Conservation (phyloP, 2,888 invertebrate genomes). For the Notodonta dromedarius region DNA sequence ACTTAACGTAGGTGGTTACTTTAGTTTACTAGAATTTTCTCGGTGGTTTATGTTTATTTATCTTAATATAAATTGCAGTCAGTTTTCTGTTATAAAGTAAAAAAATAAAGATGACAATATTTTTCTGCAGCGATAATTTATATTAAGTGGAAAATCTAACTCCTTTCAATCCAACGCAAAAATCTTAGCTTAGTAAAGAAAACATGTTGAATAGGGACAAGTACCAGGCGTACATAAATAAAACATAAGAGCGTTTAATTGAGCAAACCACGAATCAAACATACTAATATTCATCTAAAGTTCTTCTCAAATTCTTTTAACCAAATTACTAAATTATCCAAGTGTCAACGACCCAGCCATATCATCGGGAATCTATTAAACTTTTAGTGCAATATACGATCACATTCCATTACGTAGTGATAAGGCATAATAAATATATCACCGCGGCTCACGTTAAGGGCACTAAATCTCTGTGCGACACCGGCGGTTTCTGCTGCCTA, state of each 20-base stretch:
- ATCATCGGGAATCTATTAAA: slow-evolving; percentile 39
- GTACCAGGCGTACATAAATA: too few species aligned
- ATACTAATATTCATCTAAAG: too few species aligned
- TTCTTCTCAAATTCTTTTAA: slow-evolving; percentile 5
- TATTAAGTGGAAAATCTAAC: too few species aligned
- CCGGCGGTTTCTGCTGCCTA: slow-evolving; percentile 64
- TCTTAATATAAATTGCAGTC: not conserved
- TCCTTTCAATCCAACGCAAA: too few species aligned
- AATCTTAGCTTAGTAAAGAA: too few species aligned
- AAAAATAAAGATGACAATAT: too few species aligned
- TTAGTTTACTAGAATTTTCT: not conserved
- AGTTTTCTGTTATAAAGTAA: not conserved
- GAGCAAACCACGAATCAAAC: too few species aligned
- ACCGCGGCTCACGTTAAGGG: slow-evolving; percentile 54
- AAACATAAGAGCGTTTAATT: too few species aligned
- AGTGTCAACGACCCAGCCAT: slow-evolving; percentile 32
- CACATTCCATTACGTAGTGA: slow-evolving; percentile 68
- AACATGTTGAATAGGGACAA: too few species aligned
- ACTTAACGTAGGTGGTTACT: not conserved
- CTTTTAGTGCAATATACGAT: slow-evolving; percentile 38
- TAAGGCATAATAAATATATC: slow-evolving; percentile 78
- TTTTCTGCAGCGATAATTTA: too few species aligned
- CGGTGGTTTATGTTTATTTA: not conserved
- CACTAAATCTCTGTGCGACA: slow-evolving; percentile 71
- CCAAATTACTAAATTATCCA: slow-evolving; percentile 12